Evolutionary conservation across 2,113 vertebrate species (phyloP).

Genomic region (Erythrolamprus reginae): DNA sequence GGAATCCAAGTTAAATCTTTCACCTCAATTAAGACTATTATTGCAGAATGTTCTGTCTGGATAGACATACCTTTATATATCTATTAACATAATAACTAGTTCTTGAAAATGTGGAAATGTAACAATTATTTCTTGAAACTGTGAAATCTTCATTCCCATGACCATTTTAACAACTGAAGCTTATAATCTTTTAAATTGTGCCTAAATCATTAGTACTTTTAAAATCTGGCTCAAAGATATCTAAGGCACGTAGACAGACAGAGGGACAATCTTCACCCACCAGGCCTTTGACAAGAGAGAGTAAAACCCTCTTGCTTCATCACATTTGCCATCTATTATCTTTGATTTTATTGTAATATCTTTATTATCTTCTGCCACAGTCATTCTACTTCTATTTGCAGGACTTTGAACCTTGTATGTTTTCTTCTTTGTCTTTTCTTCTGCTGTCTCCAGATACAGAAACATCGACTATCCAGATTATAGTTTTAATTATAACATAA

Average conservation of each 20-base stretch:
- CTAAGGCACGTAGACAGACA: background rate
- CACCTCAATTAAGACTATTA: background rate
- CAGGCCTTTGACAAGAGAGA: background rate
- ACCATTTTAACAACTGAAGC: background rate
- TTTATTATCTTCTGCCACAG: background rate
- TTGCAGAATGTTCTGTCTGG: background rate
- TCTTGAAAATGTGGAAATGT: background rate
- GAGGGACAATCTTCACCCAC: background rate
- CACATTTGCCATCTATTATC: background rate
- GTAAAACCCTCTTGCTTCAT: background rate
- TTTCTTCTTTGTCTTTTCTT: background rate
- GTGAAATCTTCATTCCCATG: background rate
- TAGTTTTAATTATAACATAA: background rate
- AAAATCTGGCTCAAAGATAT: background rate
- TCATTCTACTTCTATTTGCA: background rate
- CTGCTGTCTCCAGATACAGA: background rate
- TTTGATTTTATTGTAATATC: background rate
- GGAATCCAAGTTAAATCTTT: background rate
- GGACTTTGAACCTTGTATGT: no score
- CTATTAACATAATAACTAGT: background rate
- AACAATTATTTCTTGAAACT: background rate
- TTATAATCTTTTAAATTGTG: background rate
- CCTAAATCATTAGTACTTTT: background rate
- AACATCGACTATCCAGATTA: background rate
- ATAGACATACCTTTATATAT: background rate